These are phyloP conservation scores for Enteromius viviparus DNA, from an alignment of 2,797 vertebrate genomes.

Conservation along the genomic window DNA sequence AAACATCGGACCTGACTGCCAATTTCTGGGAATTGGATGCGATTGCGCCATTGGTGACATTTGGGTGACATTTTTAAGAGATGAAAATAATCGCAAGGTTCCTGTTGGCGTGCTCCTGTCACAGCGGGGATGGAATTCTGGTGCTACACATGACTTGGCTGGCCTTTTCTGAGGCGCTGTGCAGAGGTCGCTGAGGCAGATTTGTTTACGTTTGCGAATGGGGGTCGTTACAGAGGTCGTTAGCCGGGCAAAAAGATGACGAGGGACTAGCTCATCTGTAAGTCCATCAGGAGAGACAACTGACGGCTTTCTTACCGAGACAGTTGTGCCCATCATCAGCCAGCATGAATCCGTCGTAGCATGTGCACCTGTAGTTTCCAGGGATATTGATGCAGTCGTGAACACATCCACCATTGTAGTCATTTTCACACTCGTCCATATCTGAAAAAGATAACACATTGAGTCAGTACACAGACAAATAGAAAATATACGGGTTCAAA, in stretches of 20 bases:
- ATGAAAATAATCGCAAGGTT: slow-evolving; percentile 54
- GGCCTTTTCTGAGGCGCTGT: slow-evolving; percentile 47
- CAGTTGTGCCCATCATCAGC: slow-evolving; percentile 97
- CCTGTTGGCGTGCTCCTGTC: slow-evolving; percentile 50
- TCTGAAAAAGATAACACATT: slow-evolving; percentile 77
- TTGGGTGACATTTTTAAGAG: slow-evolving; percentile 60
- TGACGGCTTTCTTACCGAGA: slow-evolving; percentile 77
- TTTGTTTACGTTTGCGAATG: slow-evolving; percentile 62
- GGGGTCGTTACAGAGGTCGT: slow-evolving; percentile 49
- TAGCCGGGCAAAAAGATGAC: slow-evolving; percentile 41
- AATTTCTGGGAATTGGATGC: slow-evolving; percentile 60
- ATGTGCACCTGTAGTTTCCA: slow-evolving; percentile 96
- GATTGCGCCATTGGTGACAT: slow-evolving; percentile 57
- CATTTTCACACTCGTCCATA: slow-evolving; percentile 96
- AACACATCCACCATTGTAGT: slow-evolving; percentile 96
- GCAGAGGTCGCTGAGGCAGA: slow-evolving; percentile 28
- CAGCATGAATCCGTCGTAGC: slow-evolving; percentile 97
- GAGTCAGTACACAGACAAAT: neutral
- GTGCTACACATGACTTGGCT: slow-evolving; percentile 41
- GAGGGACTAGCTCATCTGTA: slow-evolving; percentile 37
- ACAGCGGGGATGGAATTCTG: slow-evolving; percentile 38
- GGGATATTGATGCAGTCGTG: slow-evolving; percentile 98
- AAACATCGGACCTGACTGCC: slow-evolving; percentile 58
- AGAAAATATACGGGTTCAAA: neutral
- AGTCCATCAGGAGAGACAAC: slow-evolving; percentile 14